Evolutionary conservation across 2,888 invertebrate species (phyloP).

Genomic region (Lamproptera curius): DNA sequence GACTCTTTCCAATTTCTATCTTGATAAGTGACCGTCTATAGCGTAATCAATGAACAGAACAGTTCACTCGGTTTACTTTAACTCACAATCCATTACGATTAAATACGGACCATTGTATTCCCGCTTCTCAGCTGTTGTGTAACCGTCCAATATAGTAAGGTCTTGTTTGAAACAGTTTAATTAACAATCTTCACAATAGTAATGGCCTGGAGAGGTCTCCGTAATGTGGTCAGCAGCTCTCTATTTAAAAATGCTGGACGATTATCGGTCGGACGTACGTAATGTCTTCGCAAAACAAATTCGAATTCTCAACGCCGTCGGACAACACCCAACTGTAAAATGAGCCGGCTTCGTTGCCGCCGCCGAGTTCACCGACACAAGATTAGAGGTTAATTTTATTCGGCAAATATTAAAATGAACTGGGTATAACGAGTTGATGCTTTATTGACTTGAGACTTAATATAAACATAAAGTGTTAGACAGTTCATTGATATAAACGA

Average conservation of each 20-base stretch:
- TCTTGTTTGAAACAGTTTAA: background rate
- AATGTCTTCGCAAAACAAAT: conserved; percentile 24
- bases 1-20: background rate
- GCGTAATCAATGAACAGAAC: conserved; percentile 1
- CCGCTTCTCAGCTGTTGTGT: background rate
- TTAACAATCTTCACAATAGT: no score
- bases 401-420: background rate
- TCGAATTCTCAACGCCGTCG: conserved; percentile 22
- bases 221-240: background rate
- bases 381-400: background rate
- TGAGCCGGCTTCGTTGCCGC: conserved; percentile 5
- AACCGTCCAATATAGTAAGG: background rate
- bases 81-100: conserved; percentile 13
- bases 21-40: background rate
- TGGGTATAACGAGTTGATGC: no score
- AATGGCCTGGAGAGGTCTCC: background rate
- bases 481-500: no score
- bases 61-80: background rate
- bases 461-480: no score
- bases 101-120: background rate
- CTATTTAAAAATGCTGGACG: conserved; percentile 5
- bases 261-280: conserved; percentile 8
- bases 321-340: conserved; percentile 23
- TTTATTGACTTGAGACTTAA: no score
- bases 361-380: background rate